Evolutionary conservation across 2,113 vertebrate species (phyloP).

Genomic region (Halcyon malimbica): DNA sequence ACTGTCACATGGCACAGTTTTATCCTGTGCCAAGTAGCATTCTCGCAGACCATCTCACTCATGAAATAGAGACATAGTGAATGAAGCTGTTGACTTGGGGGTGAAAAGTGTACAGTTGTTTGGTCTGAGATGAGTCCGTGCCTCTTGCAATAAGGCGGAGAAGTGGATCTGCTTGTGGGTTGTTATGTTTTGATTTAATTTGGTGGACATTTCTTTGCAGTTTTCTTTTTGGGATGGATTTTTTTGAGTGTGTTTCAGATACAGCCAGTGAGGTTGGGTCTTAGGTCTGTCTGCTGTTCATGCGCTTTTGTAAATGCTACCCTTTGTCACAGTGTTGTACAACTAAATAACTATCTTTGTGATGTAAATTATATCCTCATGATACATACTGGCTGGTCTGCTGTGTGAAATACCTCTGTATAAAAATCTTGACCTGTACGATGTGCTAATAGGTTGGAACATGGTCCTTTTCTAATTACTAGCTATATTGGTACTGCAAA

Average conservation of each 20-base stretch:
- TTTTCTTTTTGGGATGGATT: not conserved
- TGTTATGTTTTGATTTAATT: not conserved
- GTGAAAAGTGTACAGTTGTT: not conserved
- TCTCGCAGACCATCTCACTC: accelerated
- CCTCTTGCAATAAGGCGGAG: not conserved
- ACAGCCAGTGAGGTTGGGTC: not conserved
- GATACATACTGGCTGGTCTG: not conserved
- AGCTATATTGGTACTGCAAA: not conserved
- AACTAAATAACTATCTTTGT: not conserved
- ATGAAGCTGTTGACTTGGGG: accelerated
- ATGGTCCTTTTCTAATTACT: not conserved
- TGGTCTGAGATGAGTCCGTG: not conserved
- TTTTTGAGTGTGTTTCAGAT: not conserved
- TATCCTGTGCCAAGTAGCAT: not conserved
- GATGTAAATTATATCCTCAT: not conserved
- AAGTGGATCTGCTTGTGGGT: not conserved
- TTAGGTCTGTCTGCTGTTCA: not conserved
- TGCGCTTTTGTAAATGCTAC: not conserved
- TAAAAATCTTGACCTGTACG: not conserved
- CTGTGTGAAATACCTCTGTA: not conserved
- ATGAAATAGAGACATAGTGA: not conserved
- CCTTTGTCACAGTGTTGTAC: not conserved
- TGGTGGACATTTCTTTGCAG: not conserved
- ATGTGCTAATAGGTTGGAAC: not conserved
- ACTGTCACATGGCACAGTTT: not conserved